Percentiles rank a stretch among this genome's conserved stretches.
Evolutionary conservation across 2,797 vertebrate genomes (phyloP).

Genomic region (Esox masquinongy): DNA sequence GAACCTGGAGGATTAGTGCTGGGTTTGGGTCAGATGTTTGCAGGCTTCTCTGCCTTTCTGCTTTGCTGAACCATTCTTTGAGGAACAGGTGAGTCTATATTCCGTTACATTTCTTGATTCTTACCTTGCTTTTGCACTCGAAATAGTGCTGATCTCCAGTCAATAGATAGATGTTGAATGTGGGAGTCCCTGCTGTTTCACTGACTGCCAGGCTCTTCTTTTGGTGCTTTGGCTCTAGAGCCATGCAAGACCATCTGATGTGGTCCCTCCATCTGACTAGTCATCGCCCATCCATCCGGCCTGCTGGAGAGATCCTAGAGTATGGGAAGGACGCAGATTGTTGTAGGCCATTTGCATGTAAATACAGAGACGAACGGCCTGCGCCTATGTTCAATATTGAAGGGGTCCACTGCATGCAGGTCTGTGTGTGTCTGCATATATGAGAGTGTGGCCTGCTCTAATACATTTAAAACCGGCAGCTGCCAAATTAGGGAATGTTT

Average conservation of each 20-base stretch:
- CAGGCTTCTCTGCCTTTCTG: background rate
- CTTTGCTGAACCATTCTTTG: background rate
- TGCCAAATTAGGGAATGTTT: conserved; percentile 79
- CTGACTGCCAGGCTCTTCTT: conserved; percentile 69
- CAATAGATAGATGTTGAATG: conserved; percentile 62
- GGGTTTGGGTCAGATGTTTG: conserved; percentile 17
- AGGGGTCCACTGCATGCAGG: conserved; percentile 72
- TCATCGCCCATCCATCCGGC: conserved; percentile 44
- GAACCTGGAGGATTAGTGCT: conserved; percentile 56
- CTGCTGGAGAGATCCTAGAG: conserved; percentile 67
- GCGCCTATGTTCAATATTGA: conserved; percentile 80
- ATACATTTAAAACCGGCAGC: conserved; percentile 74
- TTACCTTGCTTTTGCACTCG: background rate
- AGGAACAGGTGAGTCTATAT: background rate
- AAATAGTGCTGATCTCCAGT: conserved; percentile 45
- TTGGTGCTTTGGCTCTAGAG: conserved; percentile 64
- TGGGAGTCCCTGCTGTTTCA: conserved; percentile 80
- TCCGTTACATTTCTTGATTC: background rate
- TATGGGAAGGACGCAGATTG: conserved; percentile 77
- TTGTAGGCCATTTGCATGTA: conserved; percentile 84
- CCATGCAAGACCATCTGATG: conserved; percentile 75
- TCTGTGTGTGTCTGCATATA: conserved; percentile 69
- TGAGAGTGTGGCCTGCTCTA: conserved; percentile 66
- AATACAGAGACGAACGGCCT: conserved; percentile 78
- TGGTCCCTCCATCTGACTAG: conserved; percentile 74